Evolutionary conservation across 2,888 invertebrate genomes (phyloP).

Genomic region (Polyploca ridens): DNA sequence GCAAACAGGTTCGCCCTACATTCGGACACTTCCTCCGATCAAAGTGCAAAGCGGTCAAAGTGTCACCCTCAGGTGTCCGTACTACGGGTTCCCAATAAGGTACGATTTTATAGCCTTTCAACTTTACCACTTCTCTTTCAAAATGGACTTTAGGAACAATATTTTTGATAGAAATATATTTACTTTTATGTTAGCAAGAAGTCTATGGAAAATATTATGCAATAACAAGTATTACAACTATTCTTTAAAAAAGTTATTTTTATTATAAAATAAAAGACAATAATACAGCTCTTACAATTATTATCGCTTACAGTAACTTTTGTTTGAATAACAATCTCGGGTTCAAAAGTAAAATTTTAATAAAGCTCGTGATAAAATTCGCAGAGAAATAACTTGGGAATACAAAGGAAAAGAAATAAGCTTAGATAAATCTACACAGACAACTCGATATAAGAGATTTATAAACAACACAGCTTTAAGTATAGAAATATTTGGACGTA

Average conservation of each 20-base stretch:
- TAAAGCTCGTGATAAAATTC: constrained; percentile 30
- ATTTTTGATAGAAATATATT: no score
- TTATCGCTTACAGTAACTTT: neutral
- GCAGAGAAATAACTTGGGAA: constrained; percentile 80
- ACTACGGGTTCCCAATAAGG: constrained; percentile 93
- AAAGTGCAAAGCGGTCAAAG: constrained; percentile 92
- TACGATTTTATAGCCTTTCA: constrained; percentile 39
- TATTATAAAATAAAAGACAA: neutral
- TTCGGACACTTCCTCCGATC: constrained; percentile 89
- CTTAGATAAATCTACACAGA: constrained; percentile 54
- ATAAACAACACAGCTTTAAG: constrained; percentile 58
- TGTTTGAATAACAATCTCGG: neutral
- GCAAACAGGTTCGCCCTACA: constrained; percentile 88
- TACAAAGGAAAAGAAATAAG: constrained; percentile 75
- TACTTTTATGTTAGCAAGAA: no score
- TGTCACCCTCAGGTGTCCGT: constrained; percentile 91
- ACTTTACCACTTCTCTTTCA: neutral
- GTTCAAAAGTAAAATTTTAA: neutral
- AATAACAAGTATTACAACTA: no score
- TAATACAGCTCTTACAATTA: neutral
- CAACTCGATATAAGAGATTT: constrained; percentile 66
- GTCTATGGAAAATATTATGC: no score
- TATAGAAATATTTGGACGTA: constrained; percentile 77
- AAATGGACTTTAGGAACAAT: neutral
- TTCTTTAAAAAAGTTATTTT: neutral